Conservation (phyloP, 37 sponge, comb jelly and placozoan genomes). For the Cladorhizidae sp. region DNA sequence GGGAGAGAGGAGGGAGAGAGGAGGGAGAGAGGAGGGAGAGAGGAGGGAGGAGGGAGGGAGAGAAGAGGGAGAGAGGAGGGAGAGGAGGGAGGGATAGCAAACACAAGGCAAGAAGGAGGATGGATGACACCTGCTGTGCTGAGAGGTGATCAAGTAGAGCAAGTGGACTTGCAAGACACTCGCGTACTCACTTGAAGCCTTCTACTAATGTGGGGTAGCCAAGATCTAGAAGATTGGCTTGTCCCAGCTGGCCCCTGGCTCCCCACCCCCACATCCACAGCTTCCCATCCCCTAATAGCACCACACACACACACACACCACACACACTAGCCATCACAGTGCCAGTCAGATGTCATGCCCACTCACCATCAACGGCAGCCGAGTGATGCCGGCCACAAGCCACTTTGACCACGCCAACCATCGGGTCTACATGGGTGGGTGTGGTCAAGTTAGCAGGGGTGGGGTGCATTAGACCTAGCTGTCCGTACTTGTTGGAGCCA, state of each 20-base stretch:
- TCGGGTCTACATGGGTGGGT: constrained; percentile 31
- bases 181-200: constrained; percentile 53
- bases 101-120: no score
- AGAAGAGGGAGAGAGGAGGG: no score
- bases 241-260: constrained; percentile 76
- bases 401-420: constrained; percentile 18
- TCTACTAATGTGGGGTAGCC: constrained; percentile 45
- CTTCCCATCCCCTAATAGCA: constrained; percentile 37
- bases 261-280: constrained; percentile 84
- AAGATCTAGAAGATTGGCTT: constrained; percentile 38
- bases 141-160: background rate
- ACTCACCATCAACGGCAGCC: constrained; percentile 64
- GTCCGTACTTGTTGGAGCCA: constrained; percentile 72
- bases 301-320: no score
- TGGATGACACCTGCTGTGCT: no score
- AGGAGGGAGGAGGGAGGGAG: no score
- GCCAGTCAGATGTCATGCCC: background rate
- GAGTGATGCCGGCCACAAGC: constrained; percentile 75
- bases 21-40: no score
- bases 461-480: constrained; percentile 78
- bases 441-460: constrained; percentile 8
- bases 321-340: background rate
- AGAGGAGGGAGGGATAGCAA: no score
- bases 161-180: background rate
- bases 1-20: background rate